phyloP scores from a whole-genome alignment of 2,888 invertebrate genomes.

The Pachymerium ferrugineum region DNA sequence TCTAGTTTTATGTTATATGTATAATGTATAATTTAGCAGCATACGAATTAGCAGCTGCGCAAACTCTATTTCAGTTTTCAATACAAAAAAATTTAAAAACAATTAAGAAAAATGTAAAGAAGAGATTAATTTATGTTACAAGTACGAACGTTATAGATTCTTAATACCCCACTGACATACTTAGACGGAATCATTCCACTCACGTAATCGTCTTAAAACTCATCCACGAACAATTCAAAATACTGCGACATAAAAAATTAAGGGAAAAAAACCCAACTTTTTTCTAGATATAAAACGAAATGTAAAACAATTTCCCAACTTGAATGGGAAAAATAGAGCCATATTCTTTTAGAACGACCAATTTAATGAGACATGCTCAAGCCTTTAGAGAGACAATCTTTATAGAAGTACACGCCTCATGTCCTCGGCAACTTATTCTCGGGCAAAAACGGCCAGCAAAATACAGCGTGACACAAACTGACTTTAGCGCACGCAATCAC shows the following conservation, averaged over 20 bases:
- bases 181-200: background rate
- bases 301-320: background rate
- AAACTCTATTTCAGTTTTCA: too few relatives aligned
- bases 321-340: background rate
- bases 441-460: constrained; percentile 9
- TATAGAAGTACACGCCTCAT: constrained; percentile 13
- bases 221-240: background rate
- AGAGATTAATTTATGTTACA: too few relatives aligned
- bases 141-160: too few relatives aligned
- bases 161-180: background rate
- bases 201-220: background rate
- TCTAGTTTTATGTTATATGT: too few relatives aligned
- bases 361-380: constrained; percentile 2
- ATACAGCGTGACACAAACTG: constrained; percentile 4
- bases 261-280: background rate
- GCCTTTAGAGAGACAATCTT: constrained; percentile 6
- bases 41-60: too few relatives aligned
- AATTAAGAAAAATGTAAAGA: too few relatives aligned
- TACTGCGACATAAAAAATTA: background rate
- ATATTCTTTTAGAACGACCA: constrained; percentile 9
- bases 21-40: too few relatives aligned
- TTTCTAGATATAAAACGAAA: background rate
- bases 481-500: constrained; percentile 13
- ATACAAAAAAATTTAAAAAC: too few relatives aligned
- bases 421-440: constrained; percentile 4